Base-by-base conservation (phyloP, 2,113 vertebrate genomes). In the Bufo gargarizans region DNA sequence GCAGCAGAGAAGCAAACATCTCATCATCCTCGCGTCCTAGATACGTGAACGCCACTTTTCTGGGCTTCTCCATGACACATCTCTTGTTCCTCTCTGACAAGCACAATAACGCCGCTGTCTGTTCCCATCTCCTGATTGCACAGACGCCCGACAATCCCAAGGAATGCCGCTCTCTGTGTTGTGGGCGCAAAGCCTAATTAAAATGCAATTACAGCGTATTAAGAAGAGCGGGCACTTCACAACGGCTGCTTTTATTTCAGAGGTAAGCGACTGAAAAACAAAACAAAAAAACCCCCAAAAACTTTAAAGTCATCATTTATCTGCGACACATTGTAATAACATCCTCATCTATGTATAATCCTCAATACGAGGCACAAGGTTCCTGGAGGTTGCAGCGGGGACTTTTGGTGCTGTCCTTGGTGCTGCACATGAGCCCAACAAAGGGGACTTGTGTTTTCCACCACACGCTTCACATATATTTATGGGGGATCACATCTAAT, bases 111-210 rank as follows among this genome's bases (percentile, higher is more conserved):
- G 63, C 19, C 11, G 20, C 55, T 86, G 84, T 77, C 84, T 86
- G 58, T 86, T 77, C 56, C 17, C 11, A 53, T 77, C 72, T 50
- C 58, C 43, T 63, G 74, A 86, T 86, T 86, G 78, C 50, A 63
- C 63, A 65, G 47, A 67, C 14, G 71, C 53, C 61, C 78, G 69
- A 45, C 59, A 61, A 63, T 47, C 58, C 17, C 22, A 8, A 56
- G 13, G 71, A 20, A 45, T 86, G 22, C 63, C 53, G 71, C 63
- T 50, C 6, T 77, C 13, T 65, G 9, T 53, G 56, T 86, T 50
- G 58, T 50, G 72, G 84, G 45, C 43, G 65, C 78, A 49, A 77
- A 77, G 77, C 74, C 74, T 77, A 86, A 77, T 86, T 86, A 86
- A 22, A 86, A 86, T 61, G 72, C 65, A 74, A 86, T 77, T 86